These are phyloP conservation scores for Sisyra nigra DNA, from an alignment of 2,888 invertebrate species.

Conservation along the genomic window DNA sequence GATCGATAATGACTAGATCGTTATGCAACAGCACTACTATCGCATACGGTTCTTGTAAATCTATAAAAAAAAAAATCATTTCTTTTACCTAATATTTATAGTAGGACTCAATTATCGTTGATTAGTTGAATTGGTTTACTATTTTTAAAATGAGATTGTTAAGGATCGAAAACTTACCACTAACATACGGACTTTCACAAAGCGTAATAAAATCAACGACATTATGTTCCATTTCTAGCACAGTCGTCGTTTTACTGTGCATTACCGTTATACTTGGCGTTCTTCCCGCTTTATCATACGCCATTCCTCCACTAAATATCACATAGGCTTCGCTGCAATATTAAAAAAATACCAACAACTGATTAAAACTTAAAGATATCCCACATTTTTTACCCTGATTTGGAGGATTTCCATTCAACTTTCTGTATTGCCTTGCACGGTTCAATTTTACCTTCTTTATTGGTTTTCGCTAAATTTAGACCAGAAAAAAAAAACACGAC, in stretches of 20 bases:
- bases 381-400: conserved; percentile 48
- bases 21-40: conserved; percentile 94
- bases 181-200: conserved; percentile 86
- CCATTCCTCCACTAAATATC: conserved; percentile 94
- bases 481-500: background rate
- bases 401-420: conserved; percentile 87
- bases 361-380: conserved; percentile 2
- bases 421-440: conserved; percentile 89
- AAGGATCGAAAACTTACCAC: conserved; percentile 58
- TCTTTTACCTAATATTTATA: too few relatives aligned
- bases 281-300: conserved; percentile 75
- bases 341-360: conserved; percentile 6
- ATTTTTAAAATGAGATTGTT: too few relatives aligned
- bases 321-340: conserved; percentile 74
- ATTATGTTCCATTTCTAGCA: conserved; percentile 97
- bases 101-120: conserved; percentile 20
- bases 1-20: conserved; percentile 95
- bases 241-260: conserved; percentile 91
- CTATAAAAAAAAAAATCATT: conserved; percentile 31
- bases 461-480: conserved; percentile 59
- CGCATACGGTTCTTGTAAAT: conserved; percentile 94
- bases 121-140: background rate
- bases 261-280: conserved; percentile 91
- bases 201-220: conserved; percentile 94
- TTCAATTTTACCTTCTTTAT: conserved; percentile 84